Conservation (phyloP, 2,113 vertebrate genomes). For the Cryptotis parvus region DNA sequence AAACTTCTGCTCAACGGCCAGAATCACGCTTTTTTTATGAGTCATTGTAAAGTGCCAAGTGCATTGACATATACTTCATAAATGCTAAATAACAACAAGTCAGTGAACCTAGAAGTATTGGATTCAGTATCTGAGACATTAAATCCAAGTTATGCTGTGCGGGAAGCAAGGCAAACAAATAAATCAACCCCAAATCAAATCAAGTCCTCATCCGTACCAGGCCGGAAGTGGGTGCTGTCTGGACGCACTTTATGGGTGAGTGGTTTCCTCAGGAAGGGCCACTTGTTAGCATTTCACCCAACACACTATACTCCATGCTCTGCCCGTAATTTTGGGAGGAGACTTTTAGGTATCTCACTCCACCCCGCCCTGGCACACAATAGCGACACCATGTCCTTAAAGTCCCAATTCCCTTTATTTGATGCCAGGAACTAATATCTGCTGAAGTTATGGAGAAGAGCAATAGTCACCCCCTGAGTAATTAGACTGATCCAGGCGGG, state of each 20-base stretch:
- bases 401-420: constrained; percentile 74
- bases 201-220: constrained; percentile 58
- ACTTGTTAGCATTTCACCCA: constrained; percentile 77
- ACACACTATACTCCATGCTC: constrained; percentile 52
- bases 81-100: constrained; percentile 83
- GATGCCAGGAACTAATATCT: constrained; percentile 73
- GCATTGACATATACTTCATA: constrained; percentile 78
- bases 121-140: constrained; percentile 74
- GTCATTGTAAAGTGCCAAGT: constrained; percentile 74
- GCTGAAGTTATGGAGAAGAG: constrained; percentile 60
- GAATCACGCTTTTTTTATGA: constrained; percentile 78
- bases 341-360: constrained; percentile 64
- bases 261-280: constrained; percentile 62
- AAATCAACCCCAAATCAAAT: constrained; percentile 82
- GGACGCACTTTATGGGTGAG: constrained; percentile 68
- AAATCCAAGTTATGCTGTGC: constrained; percentile 73
- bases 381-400: constrained; percentile 64
- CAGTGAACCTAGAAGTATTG: constrained; percentile 80
- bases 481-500: constrained; percentile 66
- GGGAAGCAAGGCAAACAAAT: constrained; percentile 80
- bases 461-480: constrained; percentile 59
- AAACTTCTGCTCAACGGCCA: constrained; percentile 47
- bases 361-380: constrained; percentile 55
- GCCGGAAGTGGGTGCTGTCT: constrained; percentile 62
- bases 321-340: constrained; percentile 67